A percentile compares a stretch with the other conserved stretches of the same genome.
Conservation (phyloP, 2,888 invertebrate species). For the Dynastes tityus region DNA sequence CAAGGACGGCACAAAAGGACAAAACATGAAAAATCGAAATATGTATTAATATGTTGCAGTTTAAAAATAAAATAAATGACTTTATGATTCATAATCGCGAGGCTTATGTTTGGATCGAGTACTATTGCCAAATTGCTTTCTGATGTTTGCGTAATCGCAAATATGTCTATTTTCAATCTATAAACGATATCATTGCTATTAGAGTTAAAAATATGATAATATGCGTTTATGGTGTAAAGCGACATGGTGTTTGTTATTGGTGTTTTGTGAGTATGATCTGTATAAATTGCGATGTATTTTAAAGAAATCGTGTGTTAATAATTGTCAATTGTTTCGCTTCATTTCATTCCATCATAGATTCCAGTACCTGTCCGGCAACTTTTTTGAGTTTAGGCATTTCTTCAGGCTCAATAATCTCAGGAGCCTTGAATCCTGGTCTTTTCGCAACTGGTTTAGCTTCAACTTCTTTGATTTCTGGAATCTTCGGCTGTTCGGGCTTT, state of each 20-base stretch:
- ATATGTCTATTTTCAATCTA: not conserved
- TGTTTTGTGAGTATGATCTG: not conserved
- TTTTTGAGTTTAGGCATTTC: conserved; percentile 51
- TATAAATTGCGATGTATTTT: not conserved
- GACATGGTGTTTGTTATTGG: conserved; percentile 5
- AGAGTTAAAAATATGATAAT: not conserved
- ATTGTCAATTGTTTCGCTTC: not conserved
- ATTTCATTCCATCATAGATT: not conserved
- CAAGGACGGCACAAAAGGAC: conserved; percentile 30
- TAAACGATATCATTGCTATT: conserved; percentile 4
- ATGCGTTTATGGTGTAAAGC: not conserved
- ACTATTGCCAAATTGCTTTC: conserved; percentile 19
- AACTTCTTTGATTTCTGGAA: conserved; percentile 54
- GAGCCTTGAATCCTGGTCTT: conserved; percentile 59
- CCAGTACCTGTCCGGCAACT: conserved; percentile 48
- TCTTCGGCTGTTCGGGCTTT: conserved; percentile 52
- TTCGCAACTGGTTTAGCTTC: conserved; percentile 53
- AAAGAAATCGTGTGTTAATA: conserved; percentile 23
- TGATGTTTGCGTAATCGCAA: no score
- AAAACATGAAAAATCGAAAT: conserved; percentile 52
- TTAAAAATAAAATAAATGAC: conserved; percentile 3
- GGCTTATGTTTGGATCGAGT: conserved; percentile 20
- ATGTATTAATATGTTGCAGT: not conserved
- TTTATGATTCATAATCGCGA: conserved; percentile 25
- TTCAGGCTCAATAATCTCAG: conserved; percentile 60